Evolutionary conservation across 2,113 vertebrate species (phyloP).

Genomic region (Brachypteracias leptosomus): DNA sequence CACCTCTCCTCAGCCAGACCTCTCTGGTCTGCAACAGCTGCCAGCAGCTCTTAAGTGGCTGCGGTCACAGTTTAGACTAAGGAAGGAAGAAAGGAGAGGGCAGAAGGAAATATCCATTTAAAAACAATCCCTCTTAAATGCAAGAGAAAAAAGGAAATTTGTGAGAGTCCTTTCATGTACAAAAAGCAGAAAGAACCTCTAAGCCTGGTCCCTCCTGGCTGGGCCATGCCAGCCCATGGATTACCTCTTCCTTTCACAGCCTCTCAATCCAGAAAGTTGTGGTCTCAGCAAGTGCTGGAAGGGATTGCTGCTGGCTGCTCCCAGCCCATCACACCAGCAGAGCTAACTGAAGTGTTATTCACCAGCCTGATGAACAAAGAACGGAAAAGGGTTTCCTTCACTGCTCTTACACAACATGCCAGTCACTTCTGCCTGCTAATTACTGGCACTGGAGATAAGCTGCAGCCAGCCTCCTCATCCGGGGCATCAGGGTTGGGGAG

Average conservation of each 20-base stretch:
- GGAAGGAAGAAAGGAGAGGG: slow-evolving; percentile 7
- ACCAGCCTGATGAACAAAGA: neutral
- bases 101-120: slow-evolving; percentile 7
- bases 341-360: neutral
- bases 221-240: neutral
- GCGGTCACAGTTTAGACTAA: neutral
- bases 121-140: slow-evolving; percentile 26
- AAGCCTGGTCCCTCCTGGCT: neutral
- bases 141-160: slow-evolving; percentile 14
- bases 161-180: neutral
- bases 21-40: neutral
- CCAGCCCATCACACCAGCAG: neutral
- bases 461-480: neutral
- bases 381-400: neutral
- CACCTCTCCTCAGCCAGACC: slow-evolving; percentile 5
- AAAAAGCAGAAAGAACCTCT: neutral
- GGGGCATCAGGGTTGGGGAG: neutral
- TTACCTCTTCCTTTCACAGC: slow-evolving; percentile 59
- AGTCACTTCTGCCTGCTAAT: neutral
- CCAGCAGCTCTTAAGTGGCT: neutral
- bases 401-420: neutral
- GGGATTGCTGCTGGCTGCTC: neutral
- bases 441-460: neutral
- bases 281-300: neutral
- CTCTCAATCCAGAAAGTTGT: slow-evolving; percentile 17